phyloP scores from a whole-genome alignment of 2,797 vertebrate genomes.

The Eulemur rubriventer region DNA sequence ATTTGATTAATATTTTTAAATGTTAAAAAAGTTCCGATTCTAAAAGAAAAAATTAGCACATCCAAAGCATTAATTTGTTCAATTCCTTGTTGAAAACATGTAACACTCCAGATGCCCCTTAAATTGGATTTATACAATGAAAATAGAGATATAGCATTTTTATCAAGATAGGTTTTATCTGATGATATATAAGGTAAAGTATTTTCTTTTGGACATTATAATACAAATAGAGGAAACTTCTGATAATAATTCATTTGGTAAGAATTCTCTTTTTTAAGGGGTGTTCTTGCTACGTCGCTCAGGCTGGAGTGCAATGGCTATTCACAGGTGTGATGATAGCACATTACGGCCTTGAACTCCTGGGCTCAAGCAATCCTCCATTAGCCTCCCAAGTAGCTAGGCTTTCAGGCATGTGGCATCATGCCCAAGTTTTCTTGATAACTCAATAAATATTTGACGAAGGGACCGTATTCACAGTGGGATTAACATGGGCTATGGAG shows the following conservation, averaged over 20 bases:
- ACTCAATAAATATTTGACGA: background rate
- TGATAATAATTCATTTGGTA: background rate
- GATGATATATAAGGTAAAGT: background rate
- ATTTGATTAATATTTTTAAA: slow-evolving; percentile 74
- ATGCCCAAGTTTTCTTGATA: background rate
- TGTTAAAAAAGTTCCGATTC: slow-evolving; percentile 56
- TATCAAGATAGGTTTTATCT: background rate
- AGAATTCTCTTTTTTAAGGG: background rate
- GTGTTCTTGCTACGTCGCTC: background rate
- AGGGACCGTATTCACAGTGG: background rate
- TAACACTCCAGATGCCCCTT: slow-evolving; percentile 28
- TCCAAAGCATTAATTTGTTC: slow-evolving; percentile 43
- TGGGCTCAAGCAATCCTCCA: background rate
- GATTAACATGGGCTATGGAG: background rate
- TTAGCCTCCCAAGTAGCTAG: background rate
- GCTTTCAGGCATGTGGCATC: background rate
- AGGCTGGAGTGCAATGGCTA: background rate
- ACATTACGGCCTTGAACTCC: background rate
- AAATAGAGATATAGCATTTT: background rate
- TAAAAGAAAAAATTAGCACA: slow-evolving; percentile 47
- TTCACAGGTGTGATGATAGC: too few species aligned
- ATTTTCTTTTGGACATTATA: background rate
- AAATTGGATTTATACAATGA: background rate
- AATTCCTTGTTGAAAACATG: slow-evolving; percentile 24
- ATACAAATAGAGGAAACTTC: background rate